Conservation (phyloP, 2,113 vertebrate species). For the Brachypodius melanocephalos region DNA sequence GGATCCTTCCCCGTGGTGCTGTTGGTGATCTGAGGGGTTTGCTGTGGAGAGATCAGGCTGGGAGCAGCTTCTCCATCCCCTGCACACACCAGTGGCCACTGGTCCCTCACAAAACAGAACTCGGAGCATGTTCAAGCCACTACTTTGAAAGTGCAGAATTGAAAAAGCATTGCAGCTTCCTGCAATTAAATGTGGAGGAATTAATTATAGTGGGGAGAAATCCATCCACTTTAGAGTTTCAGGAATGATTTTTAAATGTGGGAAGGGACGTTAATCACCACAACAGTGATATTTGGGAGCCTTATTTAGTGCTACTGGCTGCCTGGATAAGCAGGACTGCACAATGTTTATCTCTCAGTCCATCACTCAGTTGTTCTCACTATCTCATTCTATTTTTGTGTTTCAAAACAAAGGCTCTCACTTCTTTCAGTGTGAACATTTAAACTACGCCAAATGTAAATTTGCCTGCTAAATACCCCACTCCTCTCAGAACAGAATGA, state of each 20-base stretch:
- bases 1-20: no score
- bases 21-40: background rate
- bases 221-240: conserved; percentile 51
- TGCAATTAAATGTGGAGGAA: conserved; percentile 39
- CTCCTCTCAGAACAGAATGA: background rate
- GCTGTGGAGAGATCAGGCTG: background rate
- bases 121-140: background rate
- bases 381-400: background rate
- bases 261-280: conserved; percentile 60
- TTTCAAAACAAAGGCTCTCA: conserved; percentile 18
- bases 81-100: background rate
- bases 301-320: conserved; percentile 51
- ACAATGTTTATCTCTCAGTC: background rate
- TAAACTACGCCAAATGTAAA: background rate
- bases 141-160: background rate
- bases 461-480: background rate
- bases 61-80: background rate
- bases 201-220: conserved; percentile 63
- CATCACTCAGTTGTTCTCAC: background rate
- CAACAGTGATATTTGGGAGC: conserved; percentile 61
- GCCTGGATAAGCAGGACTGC: conserved; percentile 1
- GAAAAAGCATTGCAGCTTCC: conserved; percentile 26
- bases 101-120: background rate
- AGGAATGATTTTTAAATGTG: conserved; percentile 68
- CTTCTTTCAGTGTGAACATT: background rate